Evolutionary conservation across 1,140 invertebrate genomes (phyloP), one percentile per base, ranked within the genome.

Genomic region (Sycophaga agraensis): DNA sequence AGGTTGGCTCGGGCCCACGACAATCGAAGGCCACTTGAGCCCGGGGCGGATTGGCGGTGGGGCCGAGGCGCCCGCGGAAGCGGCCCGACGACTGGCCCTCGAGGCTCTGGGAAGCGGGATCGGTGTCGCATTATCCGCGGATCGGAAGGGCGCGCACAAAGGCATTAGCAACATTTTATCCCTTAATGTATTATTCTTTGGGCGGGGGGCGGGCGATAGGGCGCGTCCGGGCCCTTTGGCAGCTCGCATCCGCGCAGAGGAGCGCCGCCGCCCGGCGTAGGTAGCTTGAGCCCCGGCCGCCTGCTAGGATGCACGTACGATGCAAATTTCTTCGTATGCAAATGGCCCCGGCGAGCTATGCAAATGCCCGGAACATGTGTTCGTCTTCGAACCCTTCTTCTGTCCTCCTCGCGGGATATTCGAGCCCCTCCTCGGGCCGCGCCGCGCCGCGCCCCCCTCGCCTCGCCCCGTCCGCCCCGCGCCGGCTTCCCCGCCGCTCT

Each of bases 251-350:
- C 17, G 5, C 40, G 17, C 16, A 49, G 58, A 63, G 56, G 58
- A 46, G 43, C 31, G 24, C 14, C 14, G 49, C 54, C 35, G 43
- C 31, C 17, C 57, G 59, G n/a, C 26, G 19, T 49, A 48, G 7
- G 49, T 54, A n/a, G n/a, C n/a, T 57, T 42, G 64, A 60, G 64
- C 37, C 50, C 31, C 31, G 37, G 46, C 42, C 46, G 57, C 42
- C 48, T 19, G 56, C 68, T 66, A 72, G 71, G 74, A 72, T 73
- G 73, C 70, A 73, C 68, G 72, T 64, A 71, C 71, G 76, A 80
- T 79, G 78, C 76, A 80, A 80, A 80, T 80, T 78, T 74, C 75
- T 74, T 72, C 74, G 70, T 77, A 80, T 79, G 77, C 71, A 78
- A 80, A 79, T 79, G 54, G 63, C 26, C 68, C 64, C 63, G 70